Conservation (phyloP, 1,140 invertebrate species). For the Probaryconus sp. region DNA sequence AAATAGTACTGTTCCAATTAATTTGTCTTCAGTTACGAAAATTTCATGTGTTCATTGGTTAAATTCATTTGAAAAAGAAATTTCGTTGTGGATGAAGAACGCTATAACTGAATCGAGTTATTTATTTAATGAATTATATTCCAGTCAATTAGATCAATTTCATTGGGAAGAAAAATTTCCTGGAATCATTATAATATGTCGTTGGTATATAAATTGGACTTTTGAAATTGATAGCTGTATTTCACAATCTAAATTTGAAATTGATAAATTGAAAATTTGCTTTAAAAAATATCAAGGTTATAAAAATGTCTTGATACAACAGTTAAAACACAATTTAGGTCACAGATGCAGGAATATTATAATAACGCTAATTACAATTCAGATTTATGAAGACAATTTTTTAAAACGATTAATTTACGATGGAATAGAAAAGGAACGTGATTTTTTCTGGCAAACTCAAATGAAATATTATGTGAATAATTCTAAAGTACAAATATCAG, state of each 20-base stretch:
- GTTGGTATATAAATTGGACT: conserved; percentile 83
- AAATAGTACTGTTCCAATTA: conserved; percentile 74
- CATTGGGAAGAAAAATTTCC: conserved; percentile 58
- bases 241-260: conserved; percentile 3
- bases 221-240: conserved; percentile 75
- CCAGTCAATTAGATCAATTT: conserved; percentile 24
- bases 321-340: conserved; percentile 77
- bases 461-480: conserved; percentile 90
- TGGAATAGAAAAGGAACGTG: conserved; percentile 77
- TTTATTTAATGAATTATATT: conserved; percentile 16
- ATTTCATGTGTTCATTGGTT: conserved; percentile 83
- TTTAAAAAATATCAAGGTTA: conserved; percentile 28
- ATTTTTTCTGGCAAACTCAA: conserved; percentile 95
- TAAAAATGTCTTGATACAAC: conserved; percentile 32
- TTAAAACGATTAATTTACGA: conserved; percentile 78
- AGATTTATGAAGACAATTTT: conserved; percentile 82
- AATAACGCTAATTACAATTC: conserved; percentile 79
- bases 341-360: conserved; percentile 80
- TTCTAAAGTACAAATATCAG: conserved; percentile 86
- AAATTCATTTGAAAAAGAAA: conserved; percentile 70
- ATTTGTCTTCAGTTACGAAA: conserved; percentile 67
- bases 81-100: conserved; percentile 39
- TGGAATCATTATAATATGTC: conserved; percentile 81
- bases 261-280: conserved; percentile 40
- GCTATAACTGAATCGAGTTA: conserved; percentile 36